Conservation (phyloP, 2,113 vertebrate species). For the Chrysochloris asiatica region DNA sequence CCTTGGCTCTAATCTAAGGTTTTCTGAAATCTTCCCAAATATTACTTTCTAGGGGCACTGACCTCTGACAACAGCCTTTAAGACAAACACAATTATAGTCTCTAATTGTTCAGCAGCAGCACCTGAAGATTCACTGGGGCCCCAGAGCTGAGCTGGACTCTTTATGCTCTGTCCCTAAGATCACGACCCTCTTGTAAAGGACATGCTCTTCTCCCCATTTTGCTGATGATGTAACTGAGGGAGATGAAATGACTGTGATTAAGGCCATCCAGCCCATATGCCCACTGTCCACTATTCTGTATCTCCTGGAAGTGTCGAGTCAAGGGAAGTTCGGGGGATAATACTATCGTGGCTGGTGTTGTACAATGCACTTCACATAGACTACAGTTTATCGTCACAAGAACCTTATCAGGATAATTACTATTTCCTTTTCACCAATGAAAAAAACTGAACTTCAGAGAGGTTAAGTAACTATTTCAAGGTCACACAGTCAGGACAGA, state of each 20-base stretch:
- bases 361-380: background rate
- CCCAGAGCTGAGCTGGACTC: background rate
- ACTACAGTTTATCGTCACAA: background rate
- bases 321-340: background rate
- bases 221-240: background rate
- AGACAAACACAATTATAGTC: background rate
- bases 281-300: background rate
- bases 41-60: background rate
- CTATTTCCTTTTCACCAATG: background rate
- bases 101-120: background rate
- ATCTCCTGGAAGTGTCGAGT: too few species aligned
- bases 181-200: background rate
- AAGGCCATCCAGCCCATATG: background rate
- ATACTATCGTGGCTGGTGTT: background rate
- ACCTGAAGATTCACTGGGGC: background rate
- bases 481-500: background rate
- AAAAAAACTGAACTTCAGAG: slow-evolving; percentile 30
- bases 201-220: background rate
- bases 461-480: slow-evolving; percentile 12
- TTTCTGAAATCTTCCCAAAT: background rate
- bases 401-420: background rate
- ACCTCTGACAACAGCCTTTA: background rate
- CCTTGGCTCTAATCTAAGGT: background rate
- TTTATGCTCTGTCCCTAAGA: background rate
- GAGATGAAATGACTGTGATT: background rate